These are phyloP conservation scores for Pampusana beccarii DNA, from an alignment of 2,113 vertebrate species.

Conservation along the genomic window DNA sequence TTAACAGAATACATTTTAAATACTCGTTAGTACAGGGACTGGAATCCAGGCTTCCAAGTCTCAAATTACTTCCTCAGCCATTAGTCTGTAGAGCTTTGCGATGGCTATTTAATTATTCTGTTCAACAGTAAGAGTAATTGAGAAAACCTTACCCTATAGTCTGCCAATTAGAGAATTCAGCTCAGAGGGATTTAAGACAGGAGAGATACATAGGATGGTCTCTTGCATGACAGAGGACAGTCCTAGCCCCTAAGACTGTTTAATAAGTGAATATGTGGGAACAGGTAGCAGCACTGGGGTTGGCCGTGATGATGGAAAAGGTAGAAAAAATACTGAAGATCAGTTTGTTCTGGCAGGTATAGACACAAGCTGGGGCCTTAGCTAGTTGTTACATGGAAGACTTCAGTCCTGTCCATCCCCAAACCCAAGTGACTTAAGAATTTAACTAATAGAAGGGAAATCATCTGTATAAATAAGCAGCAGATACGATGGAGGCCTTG, in stretches of 20 bases:
- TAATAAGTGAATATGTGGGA: neutral
- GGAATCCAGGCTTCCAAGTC: neutral
- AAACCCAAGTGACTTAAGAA: neutral
- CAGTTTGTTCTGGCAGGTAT: neutral
- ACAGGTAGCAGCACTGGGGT: neutral
- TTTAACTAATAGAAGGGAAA: neutral
- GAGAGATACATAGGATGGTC: neutral
- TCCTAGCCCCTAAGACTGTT: neutral
- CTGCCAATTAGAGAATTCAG: neutral
- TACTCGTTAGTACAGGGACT: neutral
- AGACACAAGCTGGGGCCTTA: neutral
- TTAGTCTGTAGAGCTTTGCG: neutral
- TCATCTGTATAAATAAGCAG: neutral
- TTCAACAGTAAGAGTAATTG: slow-evolving; percentile 10
- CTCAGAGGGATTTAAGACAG: neutral
- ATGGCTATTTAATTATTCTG: slow-evolving; percentile 20
- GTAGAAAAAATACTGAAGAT: neutral
- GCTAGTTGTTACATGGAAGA: neutral
- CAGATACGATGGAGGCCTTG: neutral
- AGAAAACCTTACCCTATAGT: neutral
- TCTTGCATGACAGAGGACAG: neutral
- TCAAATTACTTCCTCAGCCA: neutral
- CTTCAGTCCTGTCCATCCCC: neutral
- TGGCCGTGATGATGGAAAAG: too few relatives aligned
- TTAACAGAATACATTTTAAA: neutral